Evolutionary conservation across 2,888 invertebrate genomes (phyloP).

Genomic region (Melipona bicolor): DNA sequence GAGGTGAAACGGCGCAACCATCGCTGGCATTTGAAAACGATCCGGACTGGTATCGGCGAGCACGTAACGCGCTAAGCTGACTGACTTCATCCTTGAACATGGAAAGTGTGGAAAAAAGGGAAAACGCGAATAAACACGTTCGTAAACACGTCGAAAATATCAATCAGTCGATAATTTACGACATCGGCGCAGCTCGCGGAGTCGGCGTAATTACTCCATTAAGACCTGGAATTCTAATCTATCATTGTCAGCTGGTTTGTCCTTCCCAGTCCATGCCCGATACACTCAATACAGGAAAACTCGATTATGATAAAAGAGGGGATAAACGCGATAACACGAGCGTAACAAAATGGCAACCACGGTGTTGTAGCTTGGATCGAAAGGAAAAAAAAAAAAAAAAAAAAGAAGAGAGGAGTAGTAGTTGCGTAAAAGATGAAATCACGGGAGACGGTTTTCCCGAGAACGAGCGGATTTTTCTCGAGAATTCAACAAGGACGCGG

Average conservation of each 20-base stretch:
- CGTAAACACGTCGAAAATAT: conserved; percentile 53
- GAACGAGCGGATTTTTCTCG: conserved; percentile 51
- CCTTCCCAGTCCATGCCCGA: conserved; percentile 47
- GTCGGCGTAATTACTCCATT: conserved; percentile 65
- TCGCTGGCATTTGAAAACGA: background rate
- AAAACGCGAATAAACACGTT: conserved; percentile 5
- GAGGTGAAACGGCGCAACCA: background rate
- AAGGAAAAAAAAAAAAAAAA: background rate
- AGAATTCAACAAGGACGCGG: conserved; percentile 37
- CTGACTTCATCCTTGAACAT: conserved; percentile 13
- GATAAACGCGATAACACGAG: conserved; percentile 57
- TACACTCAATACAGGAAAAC: conserved; percentile 48
- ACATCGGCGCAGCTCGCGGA: conserved; percentile 38
- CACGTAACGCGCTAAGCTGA: background rate
- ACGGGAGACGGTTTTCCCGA: conserved; percentile 53
- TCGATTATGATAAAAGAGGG: conserved; percentile 50
- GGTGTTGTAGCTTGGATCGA: no score
- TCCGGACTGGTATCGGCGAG: background rate
- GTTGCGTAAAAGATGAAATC: conserved; percentile 68
- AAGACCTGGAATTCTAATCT: conserved; percentile 53
- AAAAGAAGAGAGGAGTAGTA: conserved; percentile 15
- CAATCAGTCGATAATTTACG: conserved; percentile 61
- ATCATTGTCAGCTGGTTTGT: conserved; percentile 57
- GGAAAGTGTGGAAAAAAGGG: background rate
- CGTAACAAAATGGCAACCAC: no score